Evolutionary conservation across 1,140 invertebrate genomes (phyloP).

Genomic region (Anoplolepis gracilipes): DNA sequence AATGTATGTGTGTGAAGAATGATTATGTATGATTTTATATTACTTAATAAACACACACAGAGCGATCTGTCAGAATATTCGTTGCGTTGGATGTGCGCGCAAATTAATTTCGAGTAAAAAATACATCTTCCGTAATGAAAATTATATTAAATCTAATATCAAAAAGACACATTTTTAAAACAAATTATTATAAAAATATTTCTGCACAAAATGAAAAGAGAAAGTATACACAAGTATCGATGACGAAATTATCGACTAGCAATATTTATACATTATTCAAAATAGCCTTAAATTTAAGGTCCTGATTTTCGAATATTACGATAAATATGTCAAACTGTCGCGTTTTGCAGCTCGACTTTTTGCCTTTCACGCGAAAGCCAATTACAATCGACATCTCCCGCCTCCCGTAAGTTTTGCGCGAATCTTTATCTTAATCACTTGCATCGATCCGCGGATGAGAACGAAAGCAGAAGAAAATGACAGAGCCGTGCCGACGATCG

Average conservation of each 20-base stretch:
- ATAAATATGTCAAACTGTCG: slow-evolving; percentile 24
- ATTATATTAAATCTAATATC: neutral
- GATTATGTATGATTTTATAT: slow-evolving; percentile 1
- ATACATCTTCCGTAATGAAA: neutral
- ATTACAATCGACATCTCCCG: slow-evolving; percentile 3
- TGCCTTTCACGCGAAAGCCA: slow-evolving; percentile 6
- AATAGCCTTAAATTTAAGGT: slow-evolving; percentile 11
- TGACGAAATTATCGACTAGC: neutral
- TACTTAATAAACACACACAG: slow-evolving; percentile 9
- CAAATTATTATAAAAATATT: too few relatives aligned
- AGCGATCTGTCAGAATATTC: neutral
- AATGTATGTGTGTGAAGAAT: neutral
- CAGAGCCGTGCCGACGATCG: slow-evolving; percentile 39
- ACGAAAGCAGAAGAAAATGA: neutral
- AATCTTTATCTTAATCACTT: slow-evolving; percentile 57
- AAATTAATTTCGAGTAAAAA: slow-evolving; percentile 38
- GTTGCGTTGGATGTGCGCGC: neutral
- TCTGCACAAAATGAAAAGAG: too few relatives aligned
- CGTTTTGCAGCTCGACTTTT: slow-evolving; percentile 7
- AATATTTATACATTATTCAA: slow-evolving; percentile 24
- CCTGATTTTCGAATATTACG: slow-evolving; percentile 11
- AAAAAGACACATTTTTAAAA: too few relatives aligned
- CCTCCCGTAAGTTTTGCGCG: neutral
- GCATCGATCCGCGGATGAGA: slow-evolving; percentile 14
- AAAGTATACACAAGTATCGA: too few relatives aligned